Conservation (phyloP, 2,113 vertebrate species). For the Oryzias celebensis region DNA sequence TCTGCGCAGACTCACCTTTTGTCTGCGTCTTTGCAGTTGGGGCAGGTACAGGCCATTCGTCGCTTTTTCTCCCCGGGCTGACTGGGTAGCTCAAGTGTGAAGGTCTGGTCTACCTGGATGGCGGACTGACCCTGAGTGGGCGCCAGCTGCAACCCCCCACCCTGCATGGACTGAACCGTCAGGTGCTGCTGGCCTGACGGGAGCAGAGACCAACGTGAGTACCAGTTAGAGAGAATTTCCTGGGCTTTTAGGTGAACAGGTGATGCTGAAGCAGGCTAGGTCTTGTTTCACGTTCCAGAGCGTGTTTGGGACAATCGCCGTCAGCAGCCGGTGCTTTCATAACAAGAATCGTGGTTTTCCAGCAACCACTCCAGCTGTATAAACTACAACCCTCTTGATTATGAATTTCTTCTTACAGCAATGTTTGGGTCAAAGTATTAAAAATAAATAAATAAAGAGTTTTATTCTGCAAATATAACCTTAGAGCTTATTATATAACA, state of each 20-base stretch:
- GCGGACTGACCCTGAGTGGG: constrained; percentile 82
- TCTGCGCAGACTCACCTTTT: constrained; percentile 80
- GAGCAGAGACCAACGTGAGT: background rate
- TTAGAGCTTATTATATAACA: too few species aligned
- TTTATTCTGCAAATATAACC: too few species aligned
- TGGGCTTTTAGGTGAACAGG: background rate
- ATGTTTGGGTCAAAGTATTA: too few species aligned
- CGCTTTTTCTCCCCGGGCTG: constrained; percentile 91
- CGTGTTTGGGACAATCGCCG: too few species aligned
- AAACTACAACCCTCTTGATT: too few species aligned
- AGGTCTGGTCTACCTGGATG: constrained; percentile 91
- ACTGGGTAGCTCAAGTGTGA: constrained; percentile 83
- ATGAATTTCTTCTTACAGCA: too few species aligned
- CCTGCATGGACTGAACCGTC: constrained; percentile 89
- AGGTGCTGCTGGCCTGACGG: constrained; percentile 92
- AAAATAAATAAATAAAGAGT: too few species aligned
- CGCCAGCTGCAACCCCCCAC: constrained; percentile 89
- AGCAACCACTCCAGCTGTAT: too few species aligned
- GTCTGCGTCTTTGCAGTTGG: constrained; percentile 97
- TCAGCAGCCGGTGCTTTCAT: too few species aligned
- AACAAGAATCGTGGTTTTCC: too few species aligned
- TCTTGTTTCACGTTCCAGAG: background rate
- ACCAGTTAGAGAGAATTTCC: background rate
- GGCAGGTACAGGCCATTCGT: constrained; percentile 96
- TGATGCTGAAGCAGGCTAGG: background rate